Percentiles rank a stretch among this genome's conserved stretches.
These are phyloP conservation scores for Sphaerodactylus townsendi DNA, from an alignment of 2,113 vertebrate genomes.

Conservation along the genomic window DNA sequence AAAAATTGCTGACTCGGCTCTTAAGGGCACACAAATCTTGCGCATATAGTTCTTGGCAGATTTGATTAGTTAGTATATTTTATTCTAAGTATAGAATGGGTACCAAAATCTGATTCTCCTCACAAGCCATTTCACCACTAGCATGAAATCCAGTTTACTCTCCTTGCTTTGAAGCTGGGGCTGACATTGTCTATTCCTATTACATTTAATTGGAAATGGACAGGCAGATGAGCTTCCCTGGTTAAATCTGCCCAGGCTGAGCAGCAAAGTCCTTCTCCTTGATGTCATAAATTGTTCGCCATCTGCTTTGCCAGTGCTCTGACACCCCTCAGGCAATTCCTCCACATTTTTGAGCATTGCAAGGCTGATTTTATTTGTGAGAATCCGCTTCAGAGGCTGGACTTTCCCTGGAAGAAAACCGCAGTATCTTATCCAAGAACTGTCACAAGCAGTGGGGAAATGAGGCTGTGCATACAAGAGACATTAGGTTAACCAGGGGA, in stretches of 20 bases:
- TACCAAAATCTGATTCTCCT: neutral
- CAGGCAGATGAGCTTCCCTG: neutral
- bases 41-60: neutral
- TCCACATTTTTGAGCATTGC: constrained; percentile 39
- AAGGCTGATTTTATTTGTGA: constrained; percentile 18
- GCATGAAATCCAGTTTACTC: rapidly evolving
- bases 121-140: neutral
- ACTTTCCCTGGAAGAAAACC: constrained; percentile 55
- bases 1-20: neutral
- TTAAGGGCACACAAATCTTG: neutral
- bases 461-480: neutral
- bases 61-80: neutral
- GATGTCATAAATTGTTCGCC: constrained; percentile 7
- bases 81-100: neutral
- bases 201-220: neutral
- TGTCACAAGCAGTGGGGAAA: constrained; percentile 14
- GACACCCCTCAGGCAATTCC: constrained; percentile 40
- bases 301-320: constrained; percentile 34
- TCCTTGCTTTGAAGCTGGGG: constrained; percentile 3
- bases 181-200: neutral
- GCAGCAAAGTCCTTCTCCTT: neutral
- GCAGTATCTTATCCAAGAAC: constrained; percentile 16
- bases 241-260: neutral
- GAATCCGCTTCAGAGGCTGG: constrained; percentile 45
- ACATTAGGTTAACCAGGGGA: rapidly evolving